Evolutionary conservation across 1,140 invertebrate species (phyloP).

Genomic region (Drosophila bocki): DNA sequence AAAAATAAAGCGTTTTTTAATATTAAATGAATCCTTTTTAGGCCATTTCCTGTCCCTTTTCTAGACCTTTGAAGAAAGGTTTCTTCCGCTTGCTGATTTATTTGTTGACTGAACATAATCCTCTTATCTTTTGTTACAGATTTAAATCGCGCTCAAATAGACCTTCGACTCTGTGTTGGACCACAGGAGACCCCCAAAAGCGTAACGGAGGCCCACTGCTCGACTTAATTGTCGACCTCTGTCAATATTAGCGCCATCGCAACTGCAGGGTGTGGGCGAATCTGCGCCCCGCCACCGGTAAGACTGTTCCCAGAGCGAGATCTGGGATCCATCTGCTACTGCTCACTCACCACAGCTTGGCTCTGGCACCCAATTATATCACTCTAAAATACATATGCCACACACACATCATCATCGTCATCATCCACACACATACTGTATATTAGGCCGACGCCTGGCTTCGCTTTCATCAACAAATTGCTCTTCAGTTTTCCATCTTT

Average conservation of each 20-base stretch:
- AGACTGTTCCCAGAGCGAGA: constrained; percentile 52
- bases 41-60: neutral
- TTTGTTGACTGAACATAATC: constrained; percentile 14
- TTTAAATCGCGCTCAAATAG: constrained; percentile 6
- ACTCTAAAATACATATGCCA: constrained; percentile 25
- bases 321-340: constrained; percentile 5
- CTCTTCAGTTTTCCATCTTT: constrained; percentile 36
- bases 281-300: constrained; percentile 85
- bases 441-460: constrained; percentile 25
- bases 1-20: neutral
- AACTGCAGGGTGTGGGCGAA: constrained; percentile 85
- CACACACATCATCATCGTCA: neutral
- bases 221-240: constrained; percentile 64
- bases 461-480: constrained; percentile 46
- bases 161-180: constrained; percentile 1
- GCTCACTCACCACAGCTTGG: constrained; percentile 24
- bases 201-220: constrained; percentile 65
- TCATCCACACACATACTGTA: neutral
- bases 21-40: neutral
- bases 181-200: constrained; percentile 1
- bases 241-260: constrained; percentile 85
- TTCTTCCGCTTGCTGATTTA: neutral
- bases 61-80: neutral
- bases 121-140: constrained; percentile 44
- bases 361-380: constrained; percentile 34